Conservation (phyloP, 53 echinoderm and acorn worm genomes). For the Actinopyga echinites region DNA sequence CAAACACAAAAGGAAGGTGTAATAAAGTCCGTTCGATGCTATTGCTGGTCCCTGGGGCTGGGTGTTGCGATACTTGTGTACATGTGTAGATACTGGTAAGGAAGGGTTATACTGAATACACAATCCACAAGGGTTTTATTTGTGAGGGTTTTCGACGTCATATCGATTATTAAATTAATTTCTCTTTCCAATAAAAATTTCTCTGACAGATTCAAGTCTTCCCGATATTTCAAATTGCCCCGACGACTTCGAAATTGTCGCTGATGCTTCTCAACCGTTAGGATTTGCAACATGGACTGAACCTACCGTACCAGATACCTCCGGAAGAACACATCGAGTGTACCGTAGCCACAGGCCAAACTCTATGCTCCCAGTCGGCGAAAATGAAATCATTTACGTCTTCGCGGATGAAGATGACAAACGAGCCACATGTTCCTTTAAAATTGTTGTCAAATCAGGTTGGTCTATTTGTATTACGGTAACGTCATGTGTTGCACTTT, state of each 20-base stretch:
- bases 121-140: too few species aligned
- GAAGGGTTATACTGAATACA: too few species aligned
- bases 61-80: too few species aligned
- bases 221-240: not conserved
- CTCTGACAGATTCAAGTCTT: too few species aligned
- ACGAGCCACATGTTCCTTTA: constrained; percentile 19
- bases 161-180: too few species aligned
- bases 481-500: not conserved
- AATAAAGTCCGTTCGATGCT: too few species aligned
- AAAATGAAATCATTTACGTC: constrained; percentile 37
- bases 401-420: constrained; percentile 13
- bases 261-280: constrained; percentile 11
- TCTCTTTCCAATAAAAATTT: too few species aligned
- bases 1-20: too few species aligned
- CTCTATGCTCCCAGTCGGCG: constrained; percentile 29
- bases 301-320: not conserved
- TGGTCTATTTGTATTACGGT: not conserved
- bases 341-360: constrained; percentile 12
- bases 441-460: constrained; percentile 17
- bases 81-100: too few species aligned
- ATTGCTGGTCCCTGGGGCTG: too few species aligned
- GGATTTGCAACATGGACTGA: constrained; percentile 29
- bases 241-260: constrained; percentile 1
- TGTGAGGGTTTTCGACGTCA: too few species aligned
- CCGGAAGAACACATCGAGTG: not conserved